Base-by-base conservation (phyloP, 1,140 invertebrate genomes). In the Papilio aristodemus region DNA sequence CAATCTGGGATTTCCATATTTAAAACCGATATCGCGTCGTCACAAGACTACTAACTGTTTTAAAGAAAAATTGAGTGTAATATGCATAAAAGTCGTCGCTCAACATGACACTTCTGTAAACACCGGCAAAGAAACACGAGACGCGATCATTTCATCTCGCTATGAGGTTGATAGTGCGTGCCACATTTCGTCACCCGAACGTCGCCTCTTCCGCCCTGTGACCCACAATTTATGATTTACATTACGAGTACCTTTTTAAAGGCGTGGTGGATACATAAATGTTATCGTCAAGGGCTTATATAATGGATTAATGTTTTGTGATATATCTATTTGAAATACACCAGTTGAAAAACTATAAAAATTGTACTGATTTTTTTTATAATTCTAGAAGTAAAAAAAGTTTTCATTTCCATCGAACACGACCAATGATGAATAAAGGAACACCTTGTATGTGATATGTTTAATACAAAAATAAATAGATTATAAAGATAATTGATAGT, bases 151-250 rank as follows among this genome's bases (percentile, higher is more conserved):
- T 57, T 74, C 72, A 81, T 81, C 79, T 81, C 71, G 75, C 71
- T 77, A 82, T 78, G 73, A 77, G 74, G 68, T 80, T 75, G 85
- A 85, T 87, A 87, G 75, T 81, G 84, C 80, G 85, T 80, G 76
- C 77, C 71, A 79, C 79, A 84, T 85, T 84, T 83, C 81, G 79
- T 80, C 77, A 85, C 77, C 71, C 80, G 75, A 81, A 81, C 81
- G 83, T 81, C 77, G 76, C 78, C 67, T 74, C 77, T 85, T 87
- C 85, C 85, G 85, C 72, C 74, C 71, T 73, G 68, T 77, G 76
- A 79, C 80, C 80, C 74, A 84, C 75, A 75, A 82, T 77, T 69
- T 77, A 74, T 27, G 25, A 50, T 36, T 66, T 66, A 50, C 63
- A 37, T 62, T 62, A 62, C 36, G 36, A 62, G 32, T 62, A 62